Conservation (phyloP, 2,113 vertebrate species). For the Rynchops niger region DNA sequence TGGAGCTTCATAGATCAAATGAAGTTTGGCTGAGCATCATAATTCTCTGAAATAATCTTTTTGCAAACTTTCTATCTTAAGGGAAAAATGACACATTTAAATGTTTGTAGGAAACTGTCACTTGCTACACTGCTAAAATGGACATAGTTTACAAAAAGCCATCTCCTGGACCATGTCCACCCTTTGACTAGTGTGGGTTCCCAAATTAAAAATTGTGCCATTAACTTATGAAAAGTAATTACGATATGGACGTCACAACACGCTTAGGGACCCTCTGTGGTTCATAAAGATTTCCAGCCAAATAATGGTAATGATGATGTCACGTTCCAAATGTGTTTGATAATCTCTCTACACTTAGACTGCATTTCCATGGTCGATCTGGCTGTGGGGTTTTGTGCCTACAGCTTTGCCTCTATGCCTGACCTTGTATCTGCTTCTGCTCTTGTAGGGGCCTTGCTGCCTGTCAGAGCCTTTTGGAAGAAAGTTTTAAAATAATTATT, state of each 20-base stretch:
- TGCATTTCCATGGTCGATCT: not conserved
- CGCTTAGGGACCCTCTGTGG: not conserved
- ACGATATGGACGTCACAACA: accelerated
- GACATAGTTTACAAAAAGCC: not conserved
- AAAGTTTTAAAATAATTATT: not conserved
- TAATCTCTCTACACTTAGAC: not conserved
- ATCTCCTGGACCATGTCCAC: not conserved
- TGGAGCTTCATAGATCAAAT: not conserved
- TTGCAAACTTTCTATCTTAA: not conserved
- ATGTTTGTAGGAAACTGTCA: not conserved
- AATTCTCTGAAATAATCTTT: not conserved
- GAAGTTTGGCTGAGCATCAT: not conserved
- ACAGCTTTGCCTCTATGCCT: not conserved
- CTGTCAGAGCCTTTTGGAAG: not conserved
- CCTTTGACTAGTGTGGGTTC: not conserved
- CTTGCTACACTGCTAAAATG: not conserved
- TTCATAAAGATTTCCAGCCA: not conserved
- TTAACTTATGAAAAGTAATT: not conserved
- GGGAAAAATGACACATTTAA: not conserved
- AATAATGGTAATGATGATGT: not conserved
- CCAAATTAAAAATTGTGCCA: not conserved
- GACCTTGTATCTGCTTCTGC: not conserved
- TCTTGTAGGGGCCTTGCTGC: not conserved
- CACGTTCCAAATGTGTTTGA: not conserved
- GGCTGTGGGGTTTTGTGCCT: not conserved